Percentiles rank a stretch among this genome's conserved stretches.
phyloP scores from a whole-genome alignment of 2,113 vertebrate species.

The Lophura nycthemera region DNA sequence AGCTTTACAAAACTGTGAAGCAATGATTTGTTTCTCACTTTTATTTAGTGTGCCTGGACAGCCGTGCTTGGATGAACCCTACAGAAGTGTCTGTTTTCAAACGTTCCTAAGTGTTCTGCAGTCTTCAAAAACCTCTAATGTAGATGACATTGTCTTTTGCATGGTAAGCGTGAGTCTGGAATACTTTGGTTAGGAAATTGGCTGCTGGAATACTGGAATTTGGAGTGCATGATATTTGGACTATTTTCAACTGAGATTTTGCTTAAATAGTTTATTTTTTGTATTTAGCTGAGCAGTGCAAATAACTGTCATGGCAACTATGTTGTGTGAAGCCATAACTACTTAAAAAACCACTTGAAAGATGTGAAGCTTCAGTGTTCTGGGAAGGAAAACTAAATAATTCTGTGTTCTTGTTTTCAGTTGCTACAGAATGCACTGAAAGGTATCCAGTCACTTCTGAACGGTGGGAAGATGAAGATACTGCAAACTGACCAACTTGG shows the following conservation, averaged over 20 bases:
- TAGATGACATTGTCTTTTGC: constrained; percentile 90
- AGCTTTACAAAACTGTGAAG: neutral
- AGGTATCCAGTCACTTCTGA: constrained; percentile 90
- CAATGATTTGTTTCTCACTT: neutral
- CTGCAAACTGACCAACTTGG: constrained; percentile 87
- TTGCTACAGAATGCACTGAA: constrained; percentile 91
- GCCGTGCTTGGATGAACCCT: constrained; percentile 87
- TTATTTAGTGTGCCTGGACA: constrained; percentile 87
- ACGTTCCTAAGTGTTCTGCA: constrained; percentile 88
- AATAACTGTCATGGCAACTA: neutral
- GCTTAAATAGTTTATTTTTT: neutral
- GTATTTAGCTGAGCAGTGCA: neutral
- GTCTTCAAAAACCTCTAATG: constrained; percentile 79
- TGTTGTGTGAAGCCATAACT: neutral
- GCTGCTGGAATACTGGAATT: neutral
- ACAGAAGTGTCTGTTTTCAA: constrained; percentile 86
- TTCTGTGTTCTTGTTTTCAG: constrained; percentile 70
- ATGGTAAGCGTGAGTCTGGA: constrained; percentile 84
- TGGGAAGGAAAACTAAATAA: neutral
- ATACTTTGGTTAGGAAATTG: neutral
- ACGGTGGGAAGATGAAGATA: constrained; percentile 90
- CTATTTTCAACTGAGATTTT: neutral
- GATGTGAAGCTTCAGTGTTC: neutral
- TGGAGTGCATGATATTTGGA: neutral
- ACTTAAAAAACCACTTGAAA: neutral